Conservation (phyloP, 1,140 invertebrate genomes). For the Olivierus martensii region DNA sequence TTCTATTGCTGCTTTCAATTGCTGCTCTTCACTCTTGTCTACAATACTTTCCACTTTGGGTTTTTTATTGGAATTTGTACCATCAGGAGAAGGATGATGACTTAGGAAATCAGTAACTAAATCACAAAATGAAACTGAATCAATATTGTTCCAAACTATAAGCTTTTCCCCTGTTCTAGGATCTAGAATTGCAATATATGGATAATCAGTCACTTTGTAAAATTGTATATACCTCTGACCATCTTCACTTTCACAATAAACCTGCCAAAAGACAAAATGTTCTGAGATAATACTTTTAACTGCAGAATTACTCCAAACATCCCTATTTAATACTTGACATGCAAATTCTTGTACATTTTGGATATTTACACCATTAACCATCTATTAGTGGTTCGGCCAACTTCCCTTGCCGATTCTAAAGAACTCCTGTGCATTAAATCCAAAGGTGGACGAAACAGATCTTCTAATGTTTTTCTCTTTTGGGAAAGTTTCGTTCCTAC, state of each 20-base stretch:
- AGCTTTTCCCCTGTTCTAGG: conserved; percentile 54
- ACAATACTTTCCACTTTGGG: conserved; percentile 23
- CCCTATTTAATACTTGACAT: conserved; percentile 56
- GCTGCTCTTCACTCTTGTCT: conserved; percentile 35
- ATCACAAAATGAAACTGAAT: conserved; percentile 37
- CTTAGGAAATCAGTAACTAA: conserved; percentile 28
- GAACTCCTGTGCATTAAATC: conserved; percentile 53
- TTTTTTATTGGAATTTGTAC: background rate
- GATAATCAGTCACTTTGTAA: conserved; percentile 48
- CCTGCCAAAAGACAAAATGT: conserved; percentile 68
- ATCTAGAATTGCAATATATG: conserved; percentile 58
- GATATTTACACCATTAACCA: conserved; percentile 65
- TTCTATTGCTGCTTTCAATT: conserved; percentile 34
- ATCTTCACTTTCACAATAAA: conserved; percentile 51
- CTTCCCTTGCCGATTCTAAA: conserved; percentile 44
- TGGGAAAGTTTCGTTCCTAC: background rate
- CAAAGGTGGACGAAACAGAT: conserved; percentile 57
- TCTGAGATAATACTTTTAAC: conserved; percentile 49
- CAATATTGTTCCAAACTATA: conserved; percentile 38
- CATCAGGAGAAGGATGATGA: conserved; percentile 25
- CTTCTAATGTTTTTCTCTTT: conserved; percentile 47
- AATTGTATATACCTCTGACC: conserved; percentile 53
- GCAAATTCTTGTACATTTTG: conserved; percentile 59
- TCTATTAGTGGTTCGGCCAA: conserved; percentile 42
- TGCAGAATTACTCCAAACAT: conserved; percentile 54